Conservation (phyloP, 2,888 invertebrate species). For the Eupithecia vulgata region DNA sequence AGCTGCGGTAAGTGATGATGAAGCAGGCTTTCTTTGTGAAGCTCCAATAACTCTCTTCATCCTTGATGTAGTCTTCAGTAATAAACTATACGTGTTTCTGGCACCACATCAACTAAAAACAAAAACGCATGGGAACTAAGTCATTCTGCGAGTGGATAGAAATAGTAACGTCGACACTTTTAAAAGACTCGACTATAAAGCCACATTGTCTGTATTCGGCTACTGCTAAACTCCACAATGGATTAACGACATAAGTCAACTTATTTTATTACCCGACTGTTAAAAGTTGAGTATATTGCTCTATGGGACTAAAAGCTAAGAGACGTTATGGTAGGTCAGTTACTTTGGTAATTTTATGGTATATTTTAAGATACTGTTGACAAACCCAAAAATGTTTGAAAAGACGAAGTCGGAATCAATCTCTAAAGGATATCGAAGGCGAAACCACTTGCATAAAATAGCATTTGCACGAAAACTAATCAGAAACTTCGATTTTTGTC, state of each 20-base stretch:
- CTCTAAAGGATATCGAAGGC: neutral
- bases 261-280: conserved; percentile 64
- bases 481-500: neutral
- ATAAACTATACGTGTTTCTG: neutral
- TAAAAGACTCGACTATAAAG: conserved; percentile 49
- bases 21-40: no score
- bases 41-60: neutral
- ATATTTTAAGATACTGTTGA: neutral
- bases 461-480: neutral
- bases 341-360: conserved; percentile 30
- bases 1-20: no score
- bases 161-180: conserved; percentile 44
- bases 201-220: conserved; percentile 60
- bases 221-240: conserved; percentile 66
- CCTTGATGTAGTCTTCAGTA: neutral
- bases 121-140: neutral
- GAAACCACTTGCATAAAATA: no score
- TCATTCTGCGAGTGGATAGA: conserved; percentile 16
- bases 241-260: conserved; percentile 71
- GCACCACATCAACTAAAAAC: neutral
- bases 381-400: neutral
- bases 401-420: neutral
- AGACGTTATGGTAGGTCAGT: conserved; percentile 57
- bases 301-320: conserved; percentile 38
- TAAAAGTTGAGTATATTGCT: conserved; percentile 60